These are phyloP conservation scores for Drosophila helvetica DNA, from an alignment of 2,888 invertebrate species.

Conservation along the genomic window DNA sequence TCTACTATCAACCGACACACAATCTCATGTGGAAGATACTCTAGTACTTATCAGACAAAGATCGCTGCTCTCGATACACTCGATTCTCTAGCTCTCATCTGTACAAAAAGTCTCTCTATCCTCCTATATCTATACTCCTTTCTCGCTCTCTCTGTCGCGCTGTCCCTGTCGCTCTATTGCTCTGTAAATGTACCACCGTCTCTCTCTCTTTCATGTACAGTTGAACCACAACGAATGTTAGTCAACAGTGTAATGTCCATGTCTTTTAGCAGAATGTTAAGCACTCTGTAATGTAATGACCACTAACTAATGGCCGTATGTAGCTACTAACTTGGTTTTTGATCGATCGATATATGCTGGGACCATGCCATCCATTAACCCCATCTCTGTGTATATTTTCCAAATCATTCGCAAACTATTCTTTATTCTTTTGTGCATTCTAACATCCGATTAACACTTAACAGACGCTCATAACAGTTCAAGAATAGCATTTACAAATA, in stretches of 20 bases:
- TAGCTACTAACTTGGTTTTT: constrained; percentile 60
- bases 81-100: constrained; percentile 63
- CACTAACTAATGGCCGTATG: constrained; percentile 53
- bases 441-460: constrained; percentile 53
- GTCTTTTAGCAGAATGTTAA: constrained; percentile 54
- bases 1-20: constrained; percentile 25
- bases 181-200: constrained; percentile 50
- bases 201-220: constrained; percentile 43
- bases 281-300: constrained; percentile 43
- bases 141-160: constrained; percentile 38
- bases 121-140: constrained; percentile 41
- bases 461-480: constrained; percentile 66
- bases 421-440: constrained; percentile 36
- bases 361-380: constrained; percentile 53
- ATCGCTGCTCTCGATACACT: constrained; percentile 42
- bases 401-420: constrained; percentile 36
- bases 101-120: constrained; percentile 53
- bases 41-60: constrained; percentile 49
- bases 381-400: constrained; percentile 77
- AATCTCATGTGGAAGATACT: neutral
- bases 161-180: constrained; percentile 21
- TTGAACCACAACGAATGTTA: constrained; percentile 55
- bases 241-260: constrained; percentile 49
- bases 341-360: constrained; percentile 45
- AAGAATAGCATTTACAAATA: constrained; percentile 33